Conservation (phyloP, 1,140 invertebrate species). For the Wiebesia pumilae region DNA sequence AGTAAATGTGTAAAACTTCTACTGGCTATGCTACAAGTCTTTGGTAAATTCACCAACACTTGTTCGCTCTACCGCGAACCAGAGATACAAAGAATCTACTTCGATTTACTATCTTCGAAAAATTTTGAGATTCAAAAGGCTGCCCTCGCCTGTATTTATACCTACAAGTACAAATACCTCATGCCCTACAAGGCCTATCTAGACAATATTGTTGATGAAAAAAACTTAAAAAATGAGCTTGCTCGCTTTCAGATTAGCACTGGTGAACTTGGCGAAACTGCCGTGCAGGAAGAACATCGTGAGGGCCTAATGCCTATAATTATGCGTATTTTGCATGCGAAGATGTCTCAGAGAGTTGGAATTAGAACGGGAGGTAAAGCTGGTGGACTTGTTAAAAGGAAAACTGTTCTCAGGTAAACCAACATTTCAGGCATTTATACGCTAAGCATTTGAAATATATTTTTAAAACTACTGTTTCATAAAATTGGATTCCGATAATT, state of each 20-base stretch:
- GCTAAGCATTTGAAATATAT: not conserved
- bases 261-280: conserved; percentile 80
- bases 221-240: conserved; percentile 90
- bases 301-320: conserved; percentile 86
- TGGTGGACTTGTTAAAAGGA: conserved; percentile 81
- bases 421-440: not conserved
- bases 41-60: conserved; percentile 88
- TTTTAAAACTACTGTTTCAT: not conserved
- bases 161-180: conserved; percentile 87
- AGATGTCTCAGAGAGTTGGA: conserved; percentile 87
- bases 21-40: conserved; percentile 83
- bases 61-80: conserved; percentile 84
- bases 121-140: conserved; percentile 87
- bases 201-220: conserved; percentile 87
- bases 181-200: conserved; percentile 86
- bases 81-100: conserved; percentile 84
- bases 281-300: conserved; percentile 84
- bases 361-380: conserved; percentile 83
- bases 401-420: conserved; percentile 80
- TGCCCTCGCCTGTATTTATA: conserved; percentile 88
- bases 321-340: conserved; percentile 91
- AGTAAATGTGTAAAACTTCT: conserved; percentile 79
- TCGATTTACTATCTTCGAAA: conserved; percentile 86
- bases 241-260: conserved; percentile 85
- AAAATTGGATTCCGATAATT: too few species aligned